Percentiles rank a stretch among this genome's conserved stretches.
phyloP scores from a whole-genome alignment of 2,888 invertebrate species.

The Caradrina clavipalpis region DNA sequence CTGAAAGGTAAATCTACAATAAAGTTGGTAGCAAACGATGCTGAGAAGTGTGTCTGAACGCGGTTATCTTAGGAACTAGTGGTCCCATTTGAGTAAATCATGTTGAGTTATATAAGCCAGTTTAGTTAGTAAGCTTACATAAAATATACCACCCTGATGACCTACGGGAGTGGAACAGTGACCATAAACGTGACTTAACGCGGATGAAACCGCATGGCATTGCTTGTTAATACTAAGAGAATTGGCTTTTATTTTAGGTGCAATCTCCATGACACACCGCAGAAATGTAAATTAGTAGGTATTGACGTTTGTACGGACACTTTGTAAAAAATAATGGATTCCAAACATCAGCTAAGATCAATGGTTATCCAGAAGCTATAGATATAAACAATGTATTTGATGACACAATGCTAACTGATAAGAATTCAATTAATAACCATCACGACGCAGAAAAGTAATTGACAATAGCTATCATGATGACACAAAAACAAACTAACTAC shows the following conservation, averaged over 20 bases:
- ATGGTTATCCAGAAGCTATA: neutral
- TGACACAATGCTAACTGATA: neutral
- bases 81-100: too few species aligned
- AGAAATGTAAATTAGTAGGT: neutral
- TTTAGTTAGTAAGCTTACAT: too few species aligned
- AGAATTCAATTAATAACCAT: neutral
- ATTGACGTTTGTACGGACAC: neutral
- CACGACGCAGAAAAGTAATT: neutral
- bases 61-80: too few species aligned
- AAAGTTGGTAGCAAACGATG: too few species aligned
- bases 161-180: too few species aligned
- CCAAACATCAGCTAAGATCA: neutral
- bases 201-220: too few species aligned
- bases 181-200: too few species aligned
- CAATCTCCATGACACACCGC: neutral
- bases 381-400: neutral
- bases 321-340: neutral
- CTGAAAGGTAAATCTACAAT: neutral
- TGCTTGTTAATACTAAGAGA: neutral
- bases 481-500: slow-evolving; percentile 7
- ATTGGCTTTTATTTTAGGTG: neutral
- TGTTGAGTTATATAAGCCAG: too few species aligned
- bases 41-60: too few species aligned
- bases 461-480: neutral
- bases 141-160: too few species aligned